phyloP scores from a whole-genome alignment of 2,113 vertebrate genomes.

The Dasyurus viverrinus region DNA sequence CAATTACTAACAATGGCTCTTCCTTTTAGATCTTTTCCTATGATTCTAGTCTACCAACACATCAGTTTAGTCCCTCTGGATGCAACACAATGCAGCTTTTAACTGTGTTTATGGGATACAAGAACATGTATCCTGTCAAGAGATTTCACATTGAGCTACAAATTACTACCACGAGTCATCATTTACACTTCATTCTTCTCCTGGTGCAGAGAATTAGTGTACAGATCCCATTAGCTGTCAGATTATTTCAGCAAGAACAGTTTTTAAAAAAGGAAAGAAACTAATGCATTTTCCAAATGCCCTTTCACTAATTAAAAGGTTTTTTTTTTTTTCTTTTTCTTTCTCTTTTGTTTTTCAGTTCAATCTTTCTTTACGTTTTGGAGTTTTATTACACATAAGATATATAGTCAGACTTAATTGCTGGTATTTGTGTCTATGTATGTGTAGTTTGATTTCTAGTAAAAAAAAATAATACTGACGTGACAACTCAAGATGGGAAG shows the following conservation, averaged over 20 bases:
- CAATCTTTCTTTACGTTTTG: background rate
- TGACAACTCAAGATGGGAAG: background rate
- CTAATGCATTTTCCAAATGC: conserved; percentile 22
- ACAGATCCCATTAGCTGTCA: conserved; percentile 50
- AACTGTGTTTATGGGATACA: conserved; percentile 58
- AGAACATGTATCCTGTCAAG: conserved; percentile 59
- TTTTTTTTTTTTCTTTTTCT: background rate
- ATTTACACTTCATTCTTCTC: conserved; percentile 62
- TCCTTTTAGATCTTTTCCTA: background rate
- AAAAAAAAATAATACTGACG: background rate
- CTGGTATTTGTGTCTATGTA: background rate
- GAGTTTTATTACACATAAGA: conserved; percentile 43
- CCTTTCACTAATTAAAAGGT: background rate
- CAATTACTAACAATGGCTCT: conserved; percentile 19
- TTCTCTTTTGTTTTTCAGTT: background rate
- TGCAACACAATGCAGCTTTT: conserved; percentile 59
- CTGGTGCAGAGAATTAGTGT: conserved; percentile 54
- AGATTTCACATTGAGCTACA: conserved; percentile 69
- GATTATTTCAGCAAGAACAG: background rate
- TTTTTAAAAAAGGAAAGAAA: conserved; percentile 38
- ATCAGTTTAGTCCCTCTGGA: conserved; percentile 58
- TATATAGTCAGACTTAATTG: background rate
- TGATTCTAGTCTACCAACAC: conserved; percentile 62
- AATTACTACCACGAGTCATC: conserved; percentile 59
- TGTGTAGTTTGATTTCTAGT: background rate